Evolutionary conservation across 2,797 vertebrate species (phyloP).

Genomic region (Parauchenoglanis ngamensis): DNA sequence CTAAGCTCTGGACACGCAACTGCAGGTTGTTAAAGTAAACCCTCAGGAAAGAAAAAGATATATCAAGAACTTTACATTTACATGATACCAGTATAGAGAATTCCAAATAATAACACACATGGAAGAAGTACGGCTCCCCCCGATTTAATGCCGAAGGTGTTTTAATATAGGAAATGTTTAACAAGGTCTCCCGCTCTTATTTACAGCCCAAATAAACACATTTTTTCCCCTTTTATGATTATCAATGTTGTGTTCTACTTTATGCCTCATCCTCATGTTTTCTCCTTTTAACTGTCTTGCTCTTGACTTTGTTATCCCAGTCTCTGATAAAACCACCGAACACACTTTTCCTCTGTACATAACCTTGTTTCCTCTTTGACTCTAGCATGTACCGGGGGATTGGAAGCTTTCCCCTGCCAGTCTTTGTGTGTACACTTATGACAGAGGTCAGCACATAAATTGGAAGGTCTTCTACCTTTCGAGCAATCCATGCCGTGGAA

Average conservation of each 20-base stretch:
- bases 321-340: not conserved
- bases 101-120: not conserved
- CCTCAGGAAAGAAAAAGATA: slow-evolving; percentile 13
- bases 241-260: not conserved
- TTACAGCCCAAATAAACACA: not conserved
- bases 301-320: slow-evolving; percentile 11
- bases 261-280: not conserved
- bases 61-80: not conserved
- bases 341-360: not conserved
- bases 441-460: slow-evolving; percentile 45
- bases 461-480: slow-evolving; percentile 83
- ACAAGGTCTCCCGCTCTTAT: slow-evolving; percentile 2
- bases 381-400: slow-evolving; percentile 2
- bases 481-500: slow-evolving; percentile 98
- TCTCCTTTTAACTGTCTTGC: slow-evolving; percentile 20
- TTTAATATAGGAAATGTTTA: not conserved
- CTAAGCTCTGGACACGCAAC: not conserved
- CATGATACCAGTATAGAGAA: not conserved
- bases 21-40: slow-evolving; percentile 5
- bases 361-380: slow-evolving; percentile 16
- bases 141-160: not conserved
- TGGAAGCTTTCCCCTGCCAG: not conserved
- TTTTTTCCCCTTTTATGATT: not conserved
- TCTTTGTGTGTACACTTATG: not conserved
- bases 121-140: not conserved